Evolutionary conservation across 2,888 invertebrate genomes (phyloP).

Genomic region (Cosmia trapezina): DNA sequence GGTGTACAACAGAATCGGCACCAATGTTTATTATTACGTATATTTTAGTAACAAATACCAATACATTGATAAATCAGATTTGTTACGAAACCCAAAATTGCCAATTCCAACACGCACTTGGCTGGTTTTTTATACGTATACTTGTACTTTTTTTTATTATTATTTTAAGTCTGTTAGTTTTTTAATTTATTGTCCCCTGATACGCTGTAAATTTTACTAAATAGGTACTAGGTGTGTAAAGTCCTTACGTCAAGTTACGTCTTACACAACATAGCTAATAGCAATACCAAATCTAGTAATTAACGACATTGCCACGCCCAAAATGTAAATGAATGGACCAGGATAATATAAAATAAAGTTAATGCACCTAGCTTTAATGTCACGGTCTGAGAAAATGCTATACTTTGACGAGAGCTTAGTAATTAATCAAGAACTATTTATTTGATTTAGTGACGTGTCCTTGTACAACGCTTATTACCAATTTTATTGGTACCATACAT

Average conservation of each 20-base stretch:
- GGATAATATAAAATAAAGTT: constrained; percentile 66
- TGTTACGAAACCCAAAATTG: no score
- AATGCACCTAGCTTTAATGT: constrained; percentile 72
- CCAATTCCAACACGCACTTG: no score
- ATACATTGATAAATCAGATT: no score
- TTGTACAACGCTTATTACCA: constrained; percentile 35
- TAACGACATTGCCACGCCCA: constrained; percentile 62
- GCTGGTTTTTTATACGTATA: no score
- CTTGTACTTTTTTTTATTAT: no score
- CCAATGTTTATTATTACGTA: no score
- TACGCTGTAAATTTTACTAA: background rate
- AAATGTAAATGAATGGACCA: constrained; percentile 69
- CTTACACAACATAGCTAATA: constrained; percentile 34
- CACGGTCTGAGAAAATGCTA: constrained; percentile 71
- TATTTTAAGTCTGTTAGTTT: no score
- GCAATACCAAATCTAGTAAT: constrained; percentile 60
- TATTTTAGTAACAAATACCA: no score
- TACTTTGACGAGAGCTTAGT: constrained; percentile 52
- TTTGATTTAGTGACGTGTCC: constrained; percentile 49
- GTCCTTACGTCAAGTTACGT: constrained; percentile 1
- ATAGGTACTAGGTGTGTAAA: constrained; percentile 3
- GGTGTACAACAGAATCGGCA: no score
- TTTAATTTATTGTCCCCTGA: no score
- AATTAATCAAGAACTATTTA: constrained; percentile 64
- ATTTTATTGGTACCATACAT: constrained; percentile 29